Percentiles rank a stretch among this genome's conserved stretches.
These are phyloP conservation scores for Corynorhinus townsendii DNA, from an alignment of 2,113 vertebrate species.

Conservation along the genomic window DNA sequence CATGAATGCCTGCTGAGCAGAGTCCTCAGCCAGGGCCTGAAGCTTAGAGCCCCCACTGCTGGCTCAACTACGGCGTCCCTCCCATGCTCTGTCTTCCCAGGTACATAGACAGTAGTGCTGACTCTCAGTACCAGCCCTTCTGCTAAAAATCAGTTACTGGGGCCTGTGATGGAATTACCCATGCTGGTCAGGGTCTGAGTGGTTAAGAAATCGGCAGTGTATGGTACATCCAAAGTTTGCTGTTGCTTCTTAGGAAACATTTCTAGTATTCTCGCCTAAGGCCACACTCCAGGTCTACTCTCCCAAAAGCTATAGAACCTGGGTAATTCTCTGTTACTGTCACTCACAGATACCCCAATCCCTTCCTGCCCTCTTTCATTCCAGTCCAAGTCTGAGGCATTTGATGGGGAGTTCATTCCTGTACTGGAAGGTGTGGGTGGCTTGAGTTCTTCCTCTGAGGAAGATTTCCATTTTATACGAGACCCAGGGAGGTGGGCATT, in stretches of 20 bases:
- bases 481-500: not conserved
- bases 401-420: not conserved
- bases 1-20: constrained; percentile 16
- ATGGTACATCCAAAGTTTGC: not conserved
- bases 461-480: not conserved
- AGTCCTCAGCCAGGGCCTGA: not conserved
- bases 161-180: not conserved
- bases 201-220: not conserved
- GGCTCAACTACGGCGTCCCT: not conserved
- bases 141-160: not conserved
- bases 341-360: no score
- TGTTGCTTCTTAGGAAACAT: not conserved
- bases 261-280: not conserved
- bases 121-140: not conserved
- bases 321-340: not conserved
- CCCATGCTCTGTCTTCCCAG: not conserved
- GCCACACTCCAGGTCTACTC: rapidly evolving
- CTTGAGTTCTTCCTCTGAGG: not conserved
- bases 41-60: not conserved
- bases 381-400: not conserved
- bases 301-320: rapidly evolving
- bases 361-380: not conserved
- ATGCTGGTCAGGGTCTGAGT: not conserved
- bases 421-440: not conserved
- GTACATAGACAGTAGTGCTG: not conserved